A percentile compares a stretch with the other conserved stretches of the same genome.
Conservation (phyloP, 2,113 vertebrate genomes). For the Oreochromis aureus region DNA sequence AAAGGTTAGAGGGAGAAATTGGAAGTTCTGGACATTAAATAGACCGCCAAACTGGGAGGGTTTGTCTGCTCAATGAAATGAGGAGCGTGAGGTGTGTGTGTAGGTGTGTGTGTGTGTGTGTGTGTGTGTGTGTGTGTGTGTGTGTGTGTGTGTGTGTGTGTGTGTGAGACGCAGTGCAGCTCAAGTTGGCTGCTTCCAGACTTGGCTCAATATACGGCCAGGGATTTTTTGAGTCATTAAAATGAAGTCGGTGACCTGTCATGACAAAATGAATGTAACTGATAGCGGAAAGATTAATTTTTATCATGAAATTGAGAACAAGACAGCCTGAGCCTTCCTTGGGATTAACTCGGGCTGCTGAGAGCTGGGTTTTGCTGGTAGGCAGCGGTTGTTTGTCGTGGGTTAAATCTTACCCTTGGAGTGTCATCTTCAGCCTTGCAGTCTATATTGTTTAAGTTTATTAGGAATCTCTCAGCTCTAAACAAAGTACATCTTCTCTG, state of each 20-base stretch:
- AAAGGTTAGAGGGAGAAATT: neutral
- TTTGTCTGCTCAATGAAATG: neutral
- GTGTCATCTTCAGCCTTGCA: neutral
- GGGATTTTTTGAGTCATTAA: neutral
- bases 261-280: neutral
- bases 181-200: neutral
- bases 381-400: neutral
- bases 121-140: neutral
- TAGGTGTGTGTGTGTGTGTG: neutral
- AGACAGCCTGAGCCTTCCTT: neutral
- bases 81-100: neutral
- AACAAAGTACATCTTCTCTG: neutral
- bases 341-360: neutral
- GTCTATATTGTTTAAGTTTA: neutral
- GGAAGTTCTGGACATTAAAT: neutral
- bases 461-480: neutral
- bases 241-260: neutral
- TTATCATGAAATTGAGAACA: neutral
- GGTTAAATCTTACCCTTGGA: neutral
- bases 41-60: neutral
- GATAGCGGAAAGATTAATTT: neutral
- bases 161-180: neutral
- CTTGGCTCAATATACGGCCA: neutral
- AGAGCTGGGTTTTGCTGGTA: neutral
- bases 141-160: neutral